Percentiles rank a stretch among this genome's conserved stretches.
Evolutionary conservation across 35 echinoderm and acorn worm genomes (phyloP).

Genomic region (Hemicentrotus pulcherrimus): DNA sequence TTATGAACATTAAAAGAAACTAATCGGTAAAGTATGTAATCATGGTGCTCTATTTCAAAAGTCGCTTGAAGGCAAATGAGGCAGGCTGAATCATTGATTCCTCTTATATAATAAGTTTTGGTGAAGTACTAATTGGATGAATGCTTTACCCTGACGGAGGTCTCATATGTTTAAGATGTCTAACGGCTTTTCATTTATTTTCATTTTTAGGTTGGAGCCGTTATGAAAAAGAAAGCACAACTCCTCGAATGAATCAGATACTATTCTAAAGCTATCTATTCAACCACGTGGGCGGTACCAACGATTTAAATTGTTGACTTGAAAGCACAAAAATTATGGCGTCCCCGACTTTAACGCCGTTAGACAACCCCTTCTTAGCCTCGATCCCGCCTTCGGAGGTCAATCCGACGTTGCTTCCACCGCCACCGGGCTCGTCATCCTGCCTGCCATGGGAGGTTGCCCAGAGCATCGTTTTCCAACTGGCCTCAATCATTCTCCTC

Average conservation of each 20-base stretch:
- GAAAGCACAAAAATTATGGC: background rate
- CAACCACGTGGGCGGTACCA: background rate
- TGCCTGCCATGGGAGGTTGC: slow-evolving; percentile 57
- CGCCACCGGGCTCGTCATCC: background rate
- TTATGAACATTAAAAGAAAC: no score
- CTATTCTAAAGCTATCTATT: background rate
- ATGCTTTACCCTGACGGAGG: background rate
- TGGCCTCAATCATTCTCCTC: slow-evolving; percentile 55
- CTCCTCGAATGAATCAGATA: background rate
- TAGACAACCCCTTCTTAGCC: background rate
- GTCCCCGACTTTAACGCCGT: background rate
- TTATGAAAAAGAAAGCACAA: background rate
- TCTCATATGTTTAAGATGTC: background rate
- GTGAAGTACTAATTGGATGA: background rate
- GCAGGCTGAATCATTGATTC: background rate
- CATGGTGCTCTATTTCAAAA: no score
- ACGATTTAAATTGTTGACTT: background rate
- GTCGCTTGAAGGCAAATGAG: no score
- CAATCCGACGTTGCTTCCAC: background rate
- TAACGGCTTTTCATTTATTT: background rate
- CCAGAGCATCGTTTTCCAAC: slow-evolving; percentile 69
- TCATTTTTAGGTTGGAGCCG: background rate
- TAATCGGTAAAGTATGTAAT: no score
- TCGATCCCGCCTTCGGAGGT: background rate
- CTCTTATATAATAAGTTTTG: background rate